phyloP scores from a whole-genome alignment of 2,888 invertebrate species.

The Anticlea derivata region DNA sequence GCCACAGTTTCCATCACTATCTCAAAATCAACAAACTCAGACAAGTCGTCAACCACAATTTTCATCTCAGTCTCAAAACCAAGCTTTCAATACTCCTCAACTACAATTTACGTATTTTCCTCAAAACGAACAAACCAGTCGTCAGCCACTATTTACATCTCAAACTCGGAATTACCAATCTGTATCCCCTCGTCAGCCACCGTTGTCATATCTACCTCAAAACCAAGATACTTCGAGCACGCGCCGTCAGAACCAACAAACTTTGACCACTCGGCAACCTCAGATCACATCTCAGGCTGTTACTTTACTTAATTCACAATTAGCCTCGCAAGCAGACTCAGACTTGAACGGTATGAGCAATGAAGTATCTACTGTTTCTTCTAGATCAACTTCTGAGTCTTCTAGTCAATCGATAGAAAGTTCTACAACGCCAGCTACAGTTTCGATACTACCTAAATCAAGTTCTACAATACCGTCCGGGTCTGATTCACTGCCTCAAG shows the following conservation, averaged over 20 bases:
- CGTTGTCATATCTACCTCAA: background rate
- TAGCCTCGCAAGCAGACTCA: background rate
- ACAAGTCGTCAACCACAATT: background rate
- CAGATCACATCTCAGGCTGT: background rate
- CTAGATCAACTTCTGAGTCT: slow-evolving; percentile 7
- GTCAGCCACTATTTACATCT: background rate
- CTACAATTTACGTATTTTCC: too few relatives aligned
- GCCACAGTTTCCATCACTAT: background rate
- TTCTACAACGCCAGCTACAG: slow-evolving; percentile 1
- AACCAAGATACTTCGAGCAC: background rate
- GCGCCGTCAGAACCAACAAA: background rate
- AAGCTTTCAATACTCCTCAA: background rate
- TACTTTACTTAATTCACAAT: slow-evolving; percentile 9
- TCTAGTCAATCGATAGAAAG: slow-evolving; percentile 11
- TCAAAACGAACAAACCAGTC: background rate
- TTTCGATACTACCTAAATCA: slow-evolving; percentile 17
- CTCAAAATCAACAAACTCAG: background rate
- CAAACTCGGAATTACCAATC: background rate
- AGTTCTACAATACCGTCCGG: slow-evolving; percentile 13
- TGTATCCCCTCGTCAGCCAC: background rate
- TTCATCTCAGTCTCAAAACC: slow-evolving; percentile 8
- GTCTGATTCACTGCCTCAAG: slow-evolving; percentile 6
- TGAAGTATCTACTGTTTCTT: slow-evolving; percentile 7
- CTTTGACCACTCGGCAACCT: background rate
- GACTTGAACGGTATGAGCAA: slow-evolving; percentile 1